These are phyloP conservation scores for Amblyornis subalaris DNA, from an alignment of 2,113 vertebrate genomes.

Conservation along the genomic window DNA sequence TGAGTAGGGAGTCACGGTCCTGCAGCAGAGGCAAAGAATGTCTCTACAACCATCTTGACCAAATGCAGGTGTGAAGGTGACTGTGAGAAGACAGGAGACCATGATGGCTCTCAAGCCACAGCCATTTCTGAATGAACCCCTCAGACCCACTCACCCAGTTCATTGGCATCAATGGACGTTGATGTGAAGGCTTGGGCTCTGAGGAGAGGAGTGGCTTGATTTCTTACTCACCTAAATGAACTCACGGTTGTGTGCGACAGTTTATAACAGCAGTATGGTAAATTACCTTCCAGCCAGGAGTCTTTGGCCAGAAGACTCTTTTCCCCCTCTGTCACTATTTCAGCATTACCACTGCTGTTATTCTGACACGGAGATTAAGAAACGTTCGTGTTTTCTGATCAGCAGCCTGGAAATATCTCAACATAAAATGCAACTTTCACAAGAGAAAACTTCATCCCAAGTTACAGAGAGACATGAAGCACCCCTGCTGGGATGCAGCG, in stretches of 20 bases:
- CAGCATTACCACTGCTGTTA: neutral
- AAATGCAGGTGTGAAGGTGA: neutral
- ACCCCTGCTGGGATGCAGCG: neutral
- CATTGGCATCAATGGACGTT: neutral
- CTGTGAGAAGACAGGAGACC: neutral
- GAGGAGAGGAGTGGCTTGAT: neutral
- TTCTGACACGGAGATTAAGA: neutral
- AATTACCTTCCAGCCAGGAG: neutral
- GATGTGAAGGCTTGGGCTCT: neutral
- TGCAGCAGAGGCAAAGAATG: neutral
- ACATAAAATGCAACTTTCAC: neutral
- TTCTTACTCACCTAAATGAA: neutral
- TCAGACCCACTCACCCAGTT: neutral
- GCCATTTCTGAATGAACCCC: neutral
- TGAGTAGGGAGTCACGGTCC: neutral
- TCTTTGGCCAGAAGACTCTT: neutral
- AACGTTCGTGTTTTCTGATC: neutral
- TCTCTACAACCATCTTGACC: neutral
- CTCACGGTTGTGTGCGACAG: fast-evolving
- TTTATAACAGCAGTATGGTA: neutral
- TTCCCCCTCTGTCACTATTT: neutral
- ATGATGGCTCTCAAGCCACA: neutral
- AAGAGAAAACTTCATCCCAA: neutral
- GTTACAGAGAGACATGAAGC: neutral
- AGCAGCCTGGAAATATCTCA: neutral